Conservation (phyloP, 2,888 invertebrate species). For the Apamea anceps region DNA sequence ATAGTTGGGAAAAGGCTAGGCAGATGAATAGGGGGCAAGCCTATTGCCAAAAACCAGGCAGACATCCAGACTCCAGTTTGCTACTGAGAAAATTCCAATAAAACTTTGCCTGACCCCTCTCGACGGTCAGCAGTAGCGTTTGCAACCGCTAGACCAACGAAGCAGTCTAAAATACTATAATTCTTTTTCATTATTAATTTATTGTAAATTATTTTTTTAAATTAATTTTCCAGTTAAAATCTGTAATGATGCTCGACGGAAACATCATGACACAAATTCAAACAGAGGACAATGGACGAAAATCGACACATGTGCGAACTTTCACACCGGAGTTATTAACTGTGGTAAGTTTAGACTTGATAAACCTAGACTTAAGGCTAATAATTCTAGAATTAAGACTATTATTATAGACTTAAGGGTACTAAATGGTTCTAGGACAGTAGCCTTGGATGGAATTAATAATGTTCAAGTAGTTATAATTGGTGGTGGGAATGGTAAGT, state of each 20-base stretch:
- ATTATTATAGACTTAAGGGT: conserved; percentile 1
- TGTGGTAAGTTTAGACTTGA: conserved; percentile 73
- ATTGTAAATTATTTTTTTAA: background rate
- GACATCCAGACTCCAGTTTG: background rate
- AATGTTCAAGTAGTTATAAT: conserved; percentile 26
- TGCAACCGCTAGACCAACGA: too few relatives aligned
- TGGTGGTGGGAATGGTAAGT: background rate
- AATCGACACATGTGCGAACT: conserved; percentile 77
- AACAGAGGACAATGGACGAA: conserved; percentile 77
- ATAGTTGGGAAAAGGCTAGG: too few relatives aligned
- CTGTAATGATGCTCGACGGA: conserved; percentile 72
- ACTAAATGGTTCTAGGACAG: background rate
- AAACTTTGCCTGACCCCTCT: background rate
- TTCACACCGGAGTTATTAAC: conserved; percentile 75
- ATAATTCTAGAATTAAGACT: background rate
- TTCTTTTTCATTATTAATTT: background rate
- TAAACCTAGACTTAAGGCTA: conserved; percentile 3
- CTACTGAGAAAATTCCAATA: background rate
- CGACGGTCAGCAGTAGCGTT: too few relatives aligned
- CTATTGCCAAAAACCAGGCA: background rate
- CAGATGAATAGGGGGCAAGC: too few relatives aligned
- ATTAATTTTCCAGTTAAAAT: conserved; percentile 75
- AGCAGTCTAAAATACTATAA: background rate
- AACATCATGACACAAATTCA: conserved; percentile 77
- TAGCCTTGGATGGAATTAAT: conserved; percentile 33